Evolutionary conservation across 2,113 vertebrate species (phyloP).

Genomic region (Genyomyrus donnyi): DNA sequence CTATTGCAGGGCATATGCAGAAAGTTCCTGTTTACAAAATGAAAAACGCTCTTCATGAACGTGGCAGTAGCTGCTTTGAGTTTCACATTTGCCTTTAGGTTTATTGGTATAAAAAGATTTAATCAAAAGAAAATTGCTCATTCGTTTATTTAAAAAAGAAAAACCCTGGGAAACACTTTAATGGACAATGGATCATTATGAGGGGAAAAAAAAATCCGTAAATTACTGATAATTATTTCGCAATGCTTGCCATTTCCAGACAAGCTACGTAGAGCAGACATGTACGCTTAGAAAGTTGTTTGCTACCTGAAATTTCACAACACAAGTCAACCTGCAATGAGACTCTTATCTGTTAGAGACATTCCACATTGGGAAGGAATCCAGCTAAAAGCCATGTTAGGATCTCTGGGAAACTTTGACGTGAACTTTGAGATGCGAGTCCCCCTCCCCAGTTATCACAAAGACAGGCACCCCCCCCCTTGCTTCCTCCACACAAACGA

Average conservation of each 20-base stretch:
- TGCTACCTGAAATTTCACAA: background rate
- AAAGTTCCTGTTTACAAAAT: background rate
- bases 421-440: background rate
- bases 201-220: background rate
- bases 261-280: background rate
- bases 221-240: background rate
- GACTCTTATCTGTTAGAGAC: background rate
- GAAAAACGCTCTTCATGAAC: background rate
- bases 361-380: background rate
- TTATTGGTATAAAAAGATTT: background rate
- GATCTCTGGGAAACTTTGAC: background rate
- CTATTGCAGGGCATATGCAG: background rate
- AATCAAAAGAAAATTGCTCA: background rate
- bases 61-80: background rate
- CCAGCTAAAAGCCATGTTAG: background rate
- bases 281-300: background rate
- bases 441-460: background rate
- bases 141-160: background rate
- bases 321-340: background rate
- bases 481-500: background rate
- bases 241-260: background rate
- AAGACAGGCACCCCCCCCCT: background rate
- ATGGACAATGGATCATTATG: background rate
- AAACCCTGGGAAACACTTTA: background rate
- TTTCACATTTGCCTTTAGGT: background rate